A percentile compares a stretch with the other conserved stretches of the same genome.
phyloP scores from a whole-genome alignment of 2,888 invertebrate species.

The Tipula vernalis region DNA sequence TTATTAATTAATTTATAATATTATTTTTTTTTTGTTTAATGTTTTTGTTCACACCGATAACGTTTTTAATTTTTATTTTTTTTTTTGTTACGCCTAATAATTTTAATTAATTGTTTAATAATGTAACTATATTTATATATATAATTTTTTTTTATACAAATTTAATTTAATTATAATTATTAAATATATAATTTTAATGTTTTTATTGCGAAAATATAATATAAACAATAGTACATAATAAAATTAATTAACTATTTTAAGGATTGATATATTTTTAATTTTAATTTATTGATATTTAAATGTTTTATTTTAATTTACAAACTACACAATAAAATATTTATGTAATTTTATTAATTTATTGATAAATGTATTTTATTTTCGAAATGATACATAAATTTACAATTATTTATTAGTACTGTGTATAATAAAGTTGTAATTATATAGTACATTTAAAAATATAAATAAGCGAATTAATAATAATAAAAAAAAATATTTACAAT shows the following conservation, averaged over 20 bases:
- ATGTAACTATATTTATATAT: neutral
- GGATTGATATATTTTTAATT: neutral
- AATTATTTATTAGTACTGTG: neutral
- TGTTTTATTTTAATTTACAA: neutral
- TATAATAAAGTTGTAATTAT: neutral
- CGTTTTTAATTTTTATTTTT: neutral
- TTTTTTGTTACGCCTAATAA: neutral
- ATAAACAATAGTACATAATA: neutral
- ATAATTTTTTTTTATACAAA: neutral
- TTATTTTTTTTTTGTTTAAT: neutral
- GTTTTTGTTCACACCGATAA: neutral
- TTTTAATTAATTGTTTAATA: neutral
- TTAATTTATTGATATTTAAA: neutral
- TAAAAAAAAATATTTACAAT: neutral
- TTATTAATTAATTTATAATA: neutral
- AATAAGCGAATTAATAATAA: neutral
- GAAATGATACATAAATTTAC: neutral
- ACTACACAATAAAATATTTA: neutral
- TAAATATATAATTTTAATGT: neutral
- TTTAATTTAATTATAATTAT: neutral
- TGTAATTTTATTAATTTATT: neutral
- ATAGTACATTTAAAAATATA: neutral
- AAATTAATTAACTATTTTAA: neutral
- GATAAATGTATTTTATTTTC: neutral
- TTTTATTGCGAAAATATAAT: conserved; percentile 1